Base-by-base conservation (phyloP, 1,140 invertebrate genomes). In the Nautilus pompilius region DNA sequence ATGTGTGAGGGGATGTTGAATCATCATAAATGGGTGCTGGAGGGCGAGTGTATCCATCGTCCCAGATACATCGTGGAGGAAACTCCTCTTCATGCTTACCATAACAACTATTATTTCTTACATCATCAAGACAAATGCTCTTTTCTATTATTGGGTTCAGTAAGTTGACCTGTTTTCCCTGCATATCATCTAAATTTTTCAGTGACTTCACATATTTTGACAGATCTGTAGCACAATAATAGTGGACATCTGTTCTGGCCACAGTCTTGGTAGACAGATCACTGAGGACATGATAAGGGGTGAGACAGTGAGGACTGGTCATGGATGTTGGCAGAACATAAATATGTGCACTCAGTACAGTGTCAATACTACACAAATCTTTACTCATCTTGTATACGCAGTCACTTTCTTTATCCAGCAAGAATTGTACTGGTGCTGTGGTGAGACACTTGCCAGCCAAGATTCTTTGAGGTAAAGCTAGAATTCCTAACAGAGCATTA, bases 391-490 rank as follows among this genome's bases (percentile, higher is more conserved):
- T 45, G 13, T 60, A 60, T 8, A 53, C 56, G 48, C 74, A 76
- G 13, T 57, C 32, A 24, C 67, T 46, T 17, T 66, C 24, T 0
- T 63, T 26, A 33, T 74, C 63, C 20, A 58, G 61, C 30, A 72
- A 59, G 46, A 68, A 76, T 3, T 34, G 58, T 6, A 76, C 73
- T 8, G 74, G 72, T 13, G 66, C 65, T 10, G 68, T 66, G 22
- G 36, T 36, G 13, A 71, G 36, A 30, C 74, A 76, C n/a, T 59
- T 24, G 15, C 69, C 74, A 15, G 53, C 66, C 3, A 68, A 24
- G 5, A 49, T 54, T 1, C 28, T 57, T 54, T 71, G 71, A 4
- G 74, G 68, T 22, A 76, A 48, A 6, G 69, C 51, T 1, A 76
- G 62, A 30, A 56, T 60, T 0, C 71, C 73, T 6, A 45, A 4